Evolutionary conservation across 2,888 invertebrate species (phyloP), one percentile per base, ranked within the genome.

Genomic region (Ommatoiulus sabulosus): DNA sequence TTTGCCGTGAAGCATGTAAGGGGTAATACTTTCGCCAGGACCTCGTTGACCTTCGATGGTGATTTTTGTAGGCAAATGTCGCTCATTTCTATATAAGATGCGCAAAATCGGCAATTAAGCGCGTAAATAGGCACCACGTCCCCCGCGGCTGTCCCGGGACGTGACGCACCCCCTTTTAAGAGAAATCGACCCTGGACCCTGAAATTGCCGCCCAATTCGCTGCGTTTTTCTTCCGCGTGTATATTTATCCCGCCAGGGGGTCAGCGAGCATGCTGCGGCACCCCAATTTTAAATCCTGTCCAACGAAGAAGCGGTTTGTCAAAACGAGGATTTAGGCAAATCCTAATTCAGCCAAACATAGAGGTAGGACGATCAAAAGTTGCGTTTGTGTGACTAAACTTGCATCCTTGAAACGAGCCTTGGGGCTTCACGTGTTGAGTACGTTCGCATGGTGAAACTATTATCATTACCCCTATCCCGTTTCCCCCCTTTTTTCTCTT

Each of bases 391-490:
- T 63, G 63, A 63, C 63, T 63, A 63, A 63, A 63, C 63, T 63
- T 6, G n/a, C 20, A 63, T 63, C 63, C 63, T 63, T 63, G 63
- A 63, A 17, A 7, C 63, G 17, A 17, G 63, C 63, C 63, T 63
- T 17, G 63, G 63, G 63, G 63, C 63, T 20, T 20, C 63, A 63
- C 63, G 63, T 63, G 20, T 63, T 63, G 20, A 63, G 63, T 63
- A 20, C 63, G n/a, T 20, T 63, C 63, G 7, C 20, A 63, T 17
- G n/a, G 10, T 63, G 0, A n/a, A 20, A 63, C 63, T 63, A 63
- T 63, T 20, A 63, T 63, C 20, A 63, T 63, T 63, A 63, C 63
- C 63, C 63, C 63, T 63, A 63, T 63, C 63, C 63, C 63, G 20
- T 63, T n/a, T 20, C 63, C n/a, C 63, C 63, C 20, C 1, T 12